These are phyloP conservation scores for Andricus grossulariae DNA, from an alignment of 1,140 invertebrate genomes.

Conservation along the genomic window DNA sequence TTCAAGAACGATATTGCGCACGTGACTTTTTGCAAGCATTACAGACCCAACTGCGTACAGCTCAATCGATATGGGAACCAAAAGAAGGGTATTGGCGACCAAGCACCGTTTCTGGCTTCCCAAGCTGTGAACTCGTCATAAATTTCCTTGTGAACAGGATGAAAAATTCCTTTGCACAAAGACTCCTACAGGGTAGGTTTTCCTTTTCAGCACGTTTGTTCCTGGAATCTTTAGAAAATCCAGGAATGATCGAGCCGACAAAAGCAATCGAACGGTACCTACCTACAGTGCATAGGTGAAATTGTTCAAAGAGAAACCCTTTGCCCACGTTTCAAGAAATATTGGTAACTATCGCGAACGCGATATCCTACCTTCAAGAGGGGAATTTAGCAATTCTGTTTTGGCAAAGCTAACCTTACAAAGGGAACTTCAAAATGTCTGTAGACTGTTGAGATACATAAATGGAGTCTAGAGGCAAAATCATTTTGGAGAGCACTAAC, in stretches of 20 bases:
- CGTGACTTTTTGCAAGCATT: constrained; percentile 8
- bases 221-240: constrained; percentile 22
- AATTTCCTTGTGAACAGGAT: neutral
- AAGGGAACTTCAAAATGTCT: neutral
- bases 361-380: neutral
- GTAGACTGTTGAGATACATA: neutral
- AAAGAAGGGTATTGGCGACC: neutral
- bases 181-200: neutral
- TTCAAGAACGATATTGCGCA: constrained; percentile 17
- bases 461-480: neutral
- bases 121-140: neutral
- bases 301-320: constrained; percentile 2
- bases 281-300: neutral
- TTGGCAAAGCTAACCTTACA: neutral
- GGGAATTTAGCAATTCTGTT: neutral
- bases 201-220: constrained; percentile 26
- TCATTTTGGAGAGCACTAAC: neutral
- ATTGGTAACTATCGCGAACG: neutral
- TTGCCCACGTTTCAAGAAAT: constrained; percentile 1
- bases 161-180: constrained; percentile 26
- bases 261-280: constrained; percentile 16
- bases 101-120: neutral
- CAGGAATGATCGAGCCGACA: constrained; percentile 15
- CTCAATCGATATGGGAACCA: constrained; percentile 3
- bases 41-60: neutral